Evolutionary conservation across 1,140 invertebrate genomes (phyloP).

Genomic region (Episyrphus balteatus): DNA sequence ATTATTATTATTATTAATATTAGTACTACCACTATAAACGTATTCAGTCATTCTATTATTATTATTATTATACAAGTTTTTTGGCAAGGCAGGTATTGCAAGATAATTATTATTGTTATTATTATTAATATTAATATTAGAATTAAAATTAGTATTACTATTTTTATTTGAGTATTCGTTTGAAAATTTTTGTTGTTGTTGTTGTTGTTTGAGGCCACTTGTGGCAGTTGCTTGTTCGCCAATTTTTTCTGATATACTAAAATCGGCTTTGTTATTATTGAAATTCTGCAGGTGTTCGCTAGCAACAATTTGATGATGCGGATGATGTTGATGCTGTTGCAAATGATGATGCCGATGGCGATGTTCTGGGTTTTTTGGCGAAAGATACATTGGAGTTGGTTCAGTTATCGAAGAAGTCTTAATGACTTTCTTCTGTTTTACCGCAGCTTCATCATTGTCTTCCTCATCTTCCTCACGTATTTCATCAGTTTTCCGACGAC

Average conservation of each 20-base stretch:
- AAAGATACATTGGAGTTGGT: no score
- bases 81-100: conserved; percentile 38
- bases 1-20: conserved; percentile 23
- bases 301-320: no score
- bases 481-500: conserved; percentile 23
- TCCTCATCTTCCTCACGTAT: neutral
- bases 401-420: neutral
- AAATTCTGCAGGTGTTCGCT: no score
- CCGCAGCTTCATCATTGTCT: conserved; percentile 1
- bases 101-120: conserved; percentile 21
- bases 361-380: neutral
- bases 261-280: no score
- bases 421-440: neutral
- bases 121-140: conserved; percentile 21
- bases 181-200: neutral
- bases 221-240: neutral
- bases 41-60: conserved; percentile 3
- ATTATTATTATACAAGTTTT: conserved; percentile 35
- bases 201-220: neutral
- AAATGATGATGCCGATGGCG: neutral
- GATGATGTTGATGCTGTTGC: neutral
- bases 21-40: conserved; percentile 4
- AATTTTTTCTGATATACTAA: no score
- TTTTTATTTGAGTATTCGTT: conserved; percentile 13
- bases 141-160: conserved; percentile 11